Conservation (phyloP, 2,113 vertebrate species). For the Leptodactylus fuscus region DNA sequence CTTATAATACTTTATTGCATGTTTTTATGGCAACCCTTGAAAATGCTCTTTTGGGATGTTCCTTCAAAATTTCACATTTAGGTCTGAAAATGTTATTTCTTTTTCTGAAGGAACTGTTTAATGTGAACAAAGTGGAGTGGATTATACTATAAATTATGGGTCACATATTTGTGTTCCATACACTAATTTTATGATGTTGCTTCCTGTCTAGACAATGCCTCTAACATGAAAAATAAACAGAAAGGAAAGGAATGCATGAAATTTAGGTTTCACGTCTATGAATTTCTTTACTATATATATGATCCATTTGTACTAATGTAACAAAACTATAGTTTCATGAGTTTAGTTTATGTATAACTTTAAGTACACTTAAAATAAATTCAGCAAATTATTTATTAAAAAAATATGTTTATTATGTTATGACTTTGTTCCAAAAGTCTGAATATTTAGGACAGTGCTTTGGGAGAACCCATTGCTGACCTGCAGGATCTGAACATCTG, state of each 20-base stretch:
- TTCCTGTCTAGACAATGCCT: slow-evolving; percentile 4
- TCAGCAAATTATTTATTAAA: too few relatives aligned
- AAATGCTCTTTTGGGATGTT: too few relatives aligned
- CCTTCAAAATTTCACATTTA: not conserved
- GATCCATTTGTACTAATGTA: not conserved
- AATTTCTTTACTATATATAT: not conserved
- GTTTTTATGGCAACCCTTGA: too few relatives aligned
- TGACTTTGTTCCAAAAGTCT: not conserved
- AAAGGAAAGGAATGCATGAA: not conserved
- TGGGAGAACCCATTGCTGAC: too few relatives aligned
- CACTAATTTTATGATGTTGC: not conserved
- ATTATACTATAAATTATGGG: not conserved
- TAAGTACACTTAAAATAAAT: too few relatives aligned
- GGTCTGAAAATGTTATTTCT: not conserved
- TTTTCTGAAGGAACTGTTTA: not conserved
- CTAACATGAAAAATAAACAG: not conserved
- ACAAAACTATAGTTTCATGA: not conserved
- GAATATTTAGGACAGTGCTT: too few relatives aligned
- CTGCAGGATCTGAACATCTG: too few relatives aligned
- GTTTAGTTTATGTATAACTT: not conserved
- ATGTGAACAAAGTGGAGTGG: not conserved
- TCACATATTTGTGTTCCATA: not conserved
- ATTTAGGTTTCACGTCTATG: not conserved
- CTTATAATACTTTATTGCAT: too few relatives aligned
- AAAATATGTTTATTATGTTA: not conserved